Base-by-base conservation (phyloP, 2,888 invertebrate genomes). In the Habrosyne pyritoides region DNA sequence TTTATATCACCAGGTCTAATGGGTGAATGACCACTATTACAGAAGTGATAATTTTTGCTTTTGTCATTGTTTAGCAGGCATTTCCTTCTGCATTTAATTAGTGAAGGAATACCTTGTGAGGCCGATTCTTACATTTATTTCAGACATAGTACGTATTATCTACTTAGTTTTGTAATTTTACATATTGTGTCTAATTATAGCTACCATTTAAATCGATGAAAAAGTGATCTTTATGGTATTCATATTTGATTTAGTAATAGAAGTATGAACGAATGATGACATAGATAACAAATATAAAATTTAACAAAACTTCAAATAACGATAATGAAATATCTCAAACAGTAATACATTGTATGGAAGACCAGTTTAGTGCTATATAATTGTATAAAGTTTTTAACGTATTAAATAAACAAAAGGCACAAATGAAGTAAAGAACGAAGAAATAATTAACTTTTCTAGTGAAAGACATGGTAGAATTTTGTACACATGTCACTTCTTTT, bases 21-120 rank as follows among this genome's bases (percentile, higher is more conserved):
- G 70, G 87, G 84, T 87, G 84, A 89, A 88, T 79, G 88, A 87
- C 89, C 89, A 78, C 66, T 82, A 79, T 80, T 82, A 82, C 75
- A 77, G 67, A 82, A 75, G 83, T 86, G 87, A 77, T 88, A 89
- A 90, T 89, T 87, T 80, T 68, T 65, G 70, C 73, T 75, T 80
- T 87, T 86, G 85, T 85, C 83, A 77, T 75, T 82, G 69, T 71
- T 86, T 86, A 87, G 83, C 84, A 72, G 73, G 74, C 71, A 71
- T 65, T 72, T 78, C 80, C 77, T 79, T 71, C 73, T 64, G 72
- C 66, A 75, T 18, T 81, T 73, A 66, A 61, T 54, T 22, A 48
- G n/a, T 58, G 66, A 73, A 73, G 69, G 71, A 75, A 72, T 65
- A 79, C 75, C 77, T 81, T 12, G 24, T 8, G 14, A 42, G 42